Evolutionary conservation across 2,797 vertebrate genomes (phyloP), one percentile per base, ranked within the genome.

Genomic region (Scolopax bukidnonensis): DNA sequence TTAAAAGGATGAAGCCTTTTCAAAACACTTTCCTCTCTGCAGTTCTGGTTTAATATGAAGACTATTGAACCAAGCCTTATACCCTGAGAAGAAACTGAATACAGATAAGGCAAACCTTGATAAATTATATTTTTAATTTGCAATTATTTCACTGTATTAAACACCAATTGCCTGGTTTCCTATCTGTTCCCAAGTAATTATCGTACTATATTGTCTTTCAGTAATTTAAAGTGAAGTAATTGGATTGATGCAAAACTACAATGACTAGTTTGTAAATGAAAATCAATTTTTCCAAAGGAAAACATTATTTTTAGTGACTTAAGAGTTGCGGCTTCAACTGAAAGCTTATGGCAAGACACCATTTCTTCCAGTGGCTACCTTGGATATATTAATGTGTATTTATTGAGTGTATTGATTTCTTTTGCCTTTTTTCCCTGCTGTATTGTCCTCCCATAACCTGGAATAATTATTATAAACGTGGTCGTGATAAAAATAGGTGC

Each of bases 201-300:
- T 59, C 3, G 2, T 59, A 23, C 53, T 79, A 11, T 56, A 54
- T 57, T 80, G 27, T 57, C 82, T 87, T 91, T 80, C 41, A 50
- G 21, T 87, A 82, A 50, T 87, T 77, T 92, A 32, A 91, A 82
- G 41, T 74, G 33, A 96, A 96, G 16, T 87, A 90, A 93, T 64
- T 79, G 68, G 41, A 84, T 82, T 94, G 57, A 82, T 82, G 56
- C 59, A 93, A 64, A 95, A 53, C 59, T 84, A 14, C 63, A 80
- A 4, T 50, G 79, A 79, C 33, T 76, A n/a, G 18, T 77, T 90
- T 76, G 40, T 75, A 92, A 96, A 91, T 47, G 54, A 77, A 92
- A 93, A 95, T 86, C 27, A 81, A 0, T 88, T 94, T 90, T 94
- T 91, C 68, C 36, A 27, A 53, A 77, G 7, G 27, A 93, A 91